These are phyloP conservation scores for Plestiodon gilberti DNA, from an alignment of 2,113 vertebrate genomes.

Conservation along the genomic window DNA sequence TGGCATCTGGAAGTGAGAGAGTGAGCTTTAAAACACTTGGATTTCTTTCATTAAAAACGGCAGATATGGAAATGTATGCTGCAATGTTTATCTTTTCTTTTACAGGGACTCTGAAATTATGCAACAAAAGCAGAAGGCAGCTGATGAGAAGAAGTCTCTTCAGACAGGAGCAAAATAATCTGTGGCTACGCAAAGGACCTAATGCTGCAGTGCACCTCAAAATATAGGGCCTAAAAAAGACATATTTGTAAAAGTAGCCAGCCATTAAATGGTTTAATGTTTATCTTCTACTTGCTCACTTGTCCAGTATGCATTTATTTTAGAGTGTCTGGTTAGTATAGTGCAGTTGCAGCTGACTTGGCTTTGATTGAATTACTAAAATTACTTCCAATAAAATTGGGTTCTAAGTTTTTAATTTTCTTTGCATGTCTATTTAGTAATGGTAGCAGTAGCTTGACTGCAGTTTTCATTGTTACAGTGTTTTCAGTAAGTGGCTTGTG, in stretches of 20 bases:
- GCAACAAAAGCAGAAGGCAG: constrained; percentile 81
- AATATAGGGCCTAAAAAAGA: constrained; percentile 46
- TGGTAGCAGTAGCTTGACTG: constrained; percentile 49
- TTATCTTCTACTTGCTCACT: constrained; percentile 52
- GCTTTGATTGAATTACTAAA: constrained; percentile 43
- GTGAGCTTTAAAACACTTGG: background rate
- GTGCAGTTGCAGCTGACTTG: constrained; percentile 28
- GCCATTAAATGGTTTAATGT: constrained; percentile 46
- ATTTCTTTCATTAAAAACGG: background rate
- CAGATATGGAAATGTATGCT: background rate
- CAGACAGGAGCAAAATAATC: constrained; percentile 73
- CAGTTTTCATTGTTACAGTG: constrained; percentile 47
- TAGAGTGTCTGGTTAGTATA: constrained; percentile 49
- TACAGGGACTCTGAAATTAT: constrained; percentile 82
- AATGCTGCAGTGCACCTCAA: constrained; percentile 45
- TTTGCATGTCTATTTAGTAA: constrained; percentile 59
- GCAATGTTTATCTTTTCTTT: constrained; percentile 7
- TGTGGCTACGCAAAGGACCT: constrained; percentile 35
- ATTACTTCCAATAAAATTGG: constrained; percentile 57
- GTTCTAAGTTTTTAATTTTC: constrained; percentile 23
- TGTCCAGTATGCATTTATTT: constrained; percentile 58
- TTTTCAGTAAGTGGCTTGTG: constrained; percentile 42
- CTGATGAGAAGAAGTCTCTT: constrained; percentile 78
- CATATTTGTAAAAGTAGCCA: constrained; percentile 34
- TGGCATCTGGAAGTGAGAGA: background rate